Conservation (phyloP, 1,140 invertebrate species). For the Aporrectodea caliginosa region DNA sequence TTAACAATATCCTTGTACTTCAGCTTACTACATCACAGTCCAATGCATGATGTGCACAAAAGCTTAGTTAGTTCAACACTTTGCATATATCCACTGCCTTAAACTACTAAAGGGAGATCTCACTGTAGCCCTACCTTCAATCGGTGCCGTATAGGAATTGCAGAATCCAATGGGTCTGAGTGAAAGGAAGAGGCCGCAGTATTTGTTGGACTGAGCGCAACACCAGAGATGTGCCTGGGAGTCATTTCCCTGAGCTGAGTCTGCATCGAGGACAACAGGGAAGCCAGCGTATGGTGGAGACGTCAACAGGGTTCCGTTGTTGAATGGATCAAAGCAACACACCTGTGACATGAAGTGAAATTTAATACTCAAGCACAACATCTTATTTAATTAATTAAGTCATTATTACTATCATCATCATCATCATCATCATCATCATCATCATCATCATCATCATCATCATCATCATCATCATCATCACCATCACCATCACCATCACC, state of each 20-base stretch:
- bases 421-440: too few species aligned
- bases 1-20: too few species aligned
- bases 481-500: too few species aligned
- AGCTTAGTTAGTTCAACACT: too few species aligned
- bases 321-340: neutral
- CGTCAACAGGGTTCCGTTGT: neutral
- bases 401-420: too few species aligned
- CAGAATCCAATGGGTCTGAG: neutral
- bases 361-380: neutral
- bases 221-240: neutral
- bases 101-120: too few species aligned
- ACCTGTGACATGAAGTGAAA: neutral
- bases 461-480: too few species aligned
- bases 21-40: too few species aligned
- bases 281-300: neutral
- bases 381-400: too few species aligned
- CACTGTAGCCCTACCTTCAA: neutral
- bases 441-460: too few species aligned
- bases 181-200: neutral
- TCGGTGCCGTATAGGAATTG: neutral
- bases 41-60: too few species aligned
- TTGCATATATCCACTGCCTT: too few species aligned
- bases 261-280: neutral
- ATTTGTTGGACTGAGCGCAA: neutral
- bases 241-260: neutral